phyloP scores from a whole-genome alignment of 2,113 vertebrate species.

The Clupea harengus region DNA sequence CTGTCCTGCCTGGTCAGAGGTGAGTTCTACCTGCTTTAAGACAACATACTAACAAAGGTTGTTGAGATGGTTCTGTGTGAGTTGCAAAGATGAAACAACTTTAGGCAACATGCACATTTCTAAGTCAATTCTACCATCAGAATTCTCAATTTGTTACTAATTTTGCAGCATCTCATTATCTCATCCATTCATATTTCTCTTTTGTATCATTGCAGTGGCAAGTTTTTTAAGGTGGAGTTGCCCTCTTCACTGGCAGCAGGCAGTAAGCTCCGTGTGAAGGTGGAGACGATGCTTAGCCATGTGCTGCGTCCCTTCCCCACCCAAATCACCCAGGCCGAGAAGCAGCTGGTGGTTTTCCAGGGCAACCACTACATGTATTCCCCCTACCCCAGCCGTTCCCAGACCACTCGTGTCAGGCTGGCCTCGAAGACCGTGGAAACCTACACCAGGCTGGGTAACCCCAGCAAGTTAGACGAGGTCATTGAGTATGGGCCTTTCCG shows the following conservation, averaged over 20 bases:
- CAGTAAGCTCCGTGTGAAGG: conserved; percentile 77
- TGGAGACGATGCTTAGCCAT: conserved; percentile 88
- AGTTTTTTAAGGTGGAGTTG: conserved; percentile 85
- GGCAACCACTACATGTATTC: conserved; percentile 97
- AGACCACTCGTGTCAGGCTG: conserved; percentile 86
- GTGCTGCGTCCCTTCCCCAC: conserved; percentile 90
- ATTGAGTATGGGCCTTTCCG: conserved; percentile 94
- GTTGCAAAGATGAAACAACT: neutral
- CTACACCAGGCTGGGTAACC: conserved; percentile 93
- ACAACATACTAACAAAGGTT: neutral
- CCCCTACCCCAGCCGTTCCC: conserved; percentile 84
- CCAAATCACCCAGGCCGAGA: conserved; percentile 92
- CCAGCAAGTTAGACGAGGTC: conserved; percentile 83
- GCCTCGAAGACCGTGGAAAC: conserved; percentile 92
- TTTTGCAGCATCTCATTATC: neutral
- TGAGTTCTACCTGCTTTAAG: conserved; percentile 52
- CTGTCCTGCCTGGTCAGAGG: conserved; percentile 82
- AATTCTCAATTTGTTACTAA: neutral
- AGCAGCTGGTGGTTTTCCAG: conserved; percentile 95
- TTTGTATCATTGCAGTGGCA: conserved; percentile 73
- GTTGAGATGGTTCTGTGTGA: neutral
- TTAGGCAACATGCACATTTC: neutral
- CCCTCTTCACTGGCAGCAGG: conserved; percentile 79
- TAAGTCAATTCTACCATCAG: neutral
- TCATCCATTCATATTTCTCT: neutral